Evolutionary conservation across 64 coral and sea anemone species (phyloP), one percentile per base, ranked within the genome.

Genomic region (Pocillopora verrucosa): DNA sequence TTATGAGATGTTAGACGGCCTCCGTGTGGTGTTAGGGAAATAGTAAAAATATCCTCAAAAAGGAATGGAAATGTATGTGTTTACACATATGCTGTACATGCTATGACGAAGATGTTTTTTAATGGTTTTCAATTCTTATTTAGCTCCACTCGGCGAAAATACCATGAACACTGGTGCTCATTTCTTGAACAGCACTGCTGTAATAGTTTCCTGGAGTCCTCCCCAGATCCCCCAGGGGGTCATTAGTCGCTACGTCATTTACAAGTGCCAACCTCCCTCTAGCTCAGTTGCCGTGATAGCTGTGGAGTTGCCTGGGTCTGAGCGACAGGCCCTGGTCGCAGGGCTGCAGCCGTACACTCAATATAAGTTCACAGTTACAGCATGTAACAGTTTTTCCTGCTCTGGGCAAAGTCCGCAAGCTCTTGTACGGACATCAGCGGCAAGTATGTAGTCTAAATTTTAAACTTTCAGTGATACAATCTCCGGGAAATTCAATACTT

Each of bases 351-450:
- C 94, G 19, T 96, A 93, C 37, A 80, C 63, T 13, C 79, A 73
- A 56, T 96, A 96, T 61, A 93, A 87, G 57, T 96, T 96, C 67
- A 96, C 94, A 7, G 87, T 96, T 4, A 69, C n/a, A 36, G 94
- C 94, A 41, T 96, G 94, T 86, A 96, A 96, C 59, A 93, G 88
- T 59, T 96, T 90, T 67, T 78, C 74, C 80, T 96, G 94, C 67
- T 88, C 94, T 14, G 76, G 84, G 37, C 79, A 92, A 56, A 96
- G 94, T 37, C 59, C 82, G 14, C 78, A 17, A 9, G 88, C 89
- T 56, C 81, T 59, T 77, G 91, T 91, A 3, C 85, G 82, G 7
- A 96, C 91, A 58, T 11, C 57, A 9, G 58, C 87, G 58, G 82
- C 91, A 58, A 86, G 94, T 95, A 83, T 69, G 89, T 78, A 30